These are phyloP conservation scores for Ursus arctos DNA, from an alignment of 2,113 vertebrate genomes.

Conservation along the genomic window DNA sequence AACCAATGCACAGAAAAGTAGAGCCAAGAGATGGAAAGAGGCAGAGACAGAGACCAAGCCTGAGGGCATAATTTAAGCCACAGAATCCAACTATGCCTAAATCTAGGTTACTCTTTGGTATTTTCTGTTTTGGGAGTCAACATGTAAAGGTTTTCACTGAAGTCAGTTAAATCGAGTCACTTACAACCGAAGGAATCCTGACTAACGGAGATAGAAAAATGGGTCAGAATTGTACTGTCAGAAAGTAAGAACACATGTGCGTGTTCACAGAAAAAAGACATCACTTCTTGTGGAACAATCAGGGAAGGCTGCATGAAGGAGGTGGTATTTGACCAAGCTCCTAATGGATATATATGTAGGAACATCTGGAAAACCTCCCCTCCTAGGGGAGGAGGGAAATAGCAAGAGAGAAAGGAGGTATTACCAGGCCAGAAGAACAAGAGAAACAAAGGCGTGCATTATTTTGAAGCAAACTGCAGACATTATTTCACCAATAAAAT, in stretches of 20 bases:
- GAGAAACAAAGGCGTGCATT: not conserved
- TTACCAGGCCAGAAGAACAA: not conserved
- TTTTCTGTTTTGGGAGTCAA: conserved; percentile 21
- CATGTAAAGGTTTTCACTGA: not conserved
- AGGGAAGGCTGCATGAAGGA: conserved; percentile 4
- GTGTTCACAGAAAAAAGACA: not conserved
- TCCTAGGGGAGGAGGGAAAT: not conserved
- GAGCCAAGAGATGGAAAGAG: not conserved
- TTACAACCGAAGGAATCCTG: not conserved
- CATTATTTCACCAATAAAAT: not conserved
- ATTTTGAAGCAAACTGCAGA: not conserved
- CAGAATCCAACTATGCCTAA: not conserved
- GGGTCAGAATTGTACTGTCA: not conserved
- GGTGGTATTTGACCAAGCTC: not conserved
- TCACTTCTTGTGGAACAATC: not conserved
- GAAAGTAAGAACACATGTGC: not conserved
- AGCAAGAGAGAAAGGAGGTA: not conserved
- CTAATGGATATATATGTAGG: not conserved
- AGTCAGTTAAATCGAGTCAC: not conserved
- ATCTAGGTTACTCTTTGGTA: not conserved
- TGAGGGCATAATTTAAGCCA: not conserved
- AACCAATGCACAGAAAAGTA: not conserved
- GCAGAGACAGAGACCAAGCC: not conserved
- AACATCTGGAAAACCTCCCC: not conserved
- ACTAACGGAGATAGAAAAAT: not conserved